A percentile compares a stretch with the other conserved stretches of the same genome.
These are phyloP conservation scores for Typhlichthys eigenmanni DNA, from an alignment of 2,797 vertebrate species.

Conservation along the genomic window DNA sequence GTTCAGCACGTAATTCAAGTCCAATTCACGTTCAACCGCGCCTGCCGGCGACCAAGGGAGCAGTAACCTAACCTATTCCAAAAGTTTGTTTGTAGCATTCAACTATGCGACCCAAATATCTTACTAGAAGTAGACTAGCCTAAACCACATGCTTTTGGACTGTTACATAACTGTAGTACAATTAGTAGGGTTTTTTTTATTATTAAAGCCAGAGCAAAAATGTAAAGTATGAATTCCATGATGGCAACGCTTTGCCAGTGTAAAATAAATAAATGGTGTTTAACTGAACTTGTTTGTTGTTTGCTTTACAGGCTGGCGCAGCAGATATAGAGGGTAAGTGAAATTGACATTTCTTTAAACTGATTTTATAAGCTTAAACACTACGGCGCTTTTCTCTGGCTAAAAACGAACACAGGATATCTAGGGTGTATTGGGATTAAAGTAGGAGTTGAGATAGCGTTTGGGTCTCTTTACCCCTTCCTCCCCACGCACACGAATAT, in stretches of 20 bases:
- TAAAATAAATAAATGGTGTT: constrained; percentile 14
- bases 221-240: too few relatives aligned
- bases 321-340: constrained; percentile 86
- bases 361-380: constrained; percentile 16
- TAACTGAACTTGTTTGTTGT: constrained; percentile 29
- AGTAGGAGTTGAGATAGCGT: constrained; percentile 63
- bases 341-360: constrained; percentile 8
- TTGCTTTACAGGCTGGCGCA: constrained; percentile 81
- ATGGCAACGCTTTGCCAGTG: too few relatives aligned
- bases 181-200: constrained; percentile 36
- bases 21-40: neutral
- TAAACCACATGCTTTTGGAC: constrained; percentile 34
- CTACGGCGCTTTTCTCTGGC: constrained; percentile 7
- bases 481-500: constrained; percentile 11
- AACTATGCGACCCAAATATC: neutral
- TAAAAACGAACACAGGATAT: constrained; percentile 32
- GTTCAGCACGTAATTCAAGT: neutral
- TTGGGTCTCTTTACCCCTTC: constrained; percentile 45
- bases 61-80: neutral
- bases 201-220: too few relatives aligned
- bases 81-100: constrained; percentile 6
- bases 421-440: constrained; percentile 42
- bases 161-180: constrained; percentile 48
- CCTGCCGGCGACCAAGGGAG: constrained; percentile 2
- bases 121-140: too few relatives aligned